phyloP scores from a whole-genome alignment of 2,113 vertebrate genomes.

The Noturus placidus region DNA sequence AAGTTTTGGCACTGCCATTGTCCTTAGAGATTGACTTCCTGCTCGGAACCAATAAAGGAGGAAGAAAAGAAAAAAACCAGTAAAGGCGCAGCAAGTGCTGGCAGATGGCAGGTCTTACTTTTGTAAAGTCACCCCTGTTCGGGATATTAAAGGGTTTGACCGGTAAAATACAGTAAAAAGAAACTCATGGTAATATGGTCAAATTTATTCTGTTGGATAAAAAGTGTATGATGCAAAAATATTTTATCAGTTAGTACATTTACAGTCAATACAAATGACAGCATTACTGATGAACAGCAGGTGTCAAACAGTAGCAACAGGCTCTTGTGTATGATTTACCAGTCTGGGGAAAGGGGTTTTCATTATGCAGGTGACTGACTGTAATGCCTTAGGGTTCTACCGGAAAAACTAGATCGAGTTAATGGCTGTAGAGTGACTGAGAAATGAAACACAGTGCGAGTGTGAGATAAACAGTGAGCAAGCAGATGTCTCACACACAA shows the following conservation, averaged over 20 bases:
- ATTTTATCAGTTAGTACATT: neutral
- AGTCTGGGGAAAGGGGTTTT: neutral
- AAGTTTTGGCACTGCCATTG: constrained; percentile 25
- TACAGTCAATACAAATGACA: neutral
- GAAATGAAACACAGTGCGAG: constrained; percentile 2
- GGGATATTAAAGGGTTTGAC: neutral
- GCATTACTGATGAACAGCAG: neutral
- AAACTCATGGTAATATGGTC: neutral
- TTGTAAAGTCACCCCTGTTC: neutral
- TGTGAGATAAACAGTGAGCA: constrained; percentile 30
- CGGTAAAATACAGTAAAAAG: neutral
- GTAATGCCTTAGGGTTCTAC: constrained; percentile 6
- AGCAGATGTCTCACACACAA: neutral
- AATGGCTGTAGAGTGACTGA: neutral
- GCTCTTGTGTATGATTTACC: neutral
- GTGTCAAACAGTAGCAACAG: constrained; percentile 1
- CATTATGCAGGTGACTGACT: constrained; percentile 19
- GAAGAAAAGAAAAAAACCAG: neutral
- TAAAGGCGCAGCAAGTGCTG: neutral
- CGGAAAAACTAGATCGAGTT: neutral
- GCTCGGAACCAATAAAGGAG: constrained; percentile 36
- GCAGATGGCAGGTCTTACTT: constrained; percentile 23
- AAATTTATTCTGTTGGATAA: neutral
- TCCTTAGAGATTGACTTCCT: constrained; percentile 47
- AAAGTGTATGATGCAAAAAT: neutral